Evolutionary conservation across 2,113 vertebrate genomes (phyloP).

Genomic region (Rhineura floridana): DNA sequence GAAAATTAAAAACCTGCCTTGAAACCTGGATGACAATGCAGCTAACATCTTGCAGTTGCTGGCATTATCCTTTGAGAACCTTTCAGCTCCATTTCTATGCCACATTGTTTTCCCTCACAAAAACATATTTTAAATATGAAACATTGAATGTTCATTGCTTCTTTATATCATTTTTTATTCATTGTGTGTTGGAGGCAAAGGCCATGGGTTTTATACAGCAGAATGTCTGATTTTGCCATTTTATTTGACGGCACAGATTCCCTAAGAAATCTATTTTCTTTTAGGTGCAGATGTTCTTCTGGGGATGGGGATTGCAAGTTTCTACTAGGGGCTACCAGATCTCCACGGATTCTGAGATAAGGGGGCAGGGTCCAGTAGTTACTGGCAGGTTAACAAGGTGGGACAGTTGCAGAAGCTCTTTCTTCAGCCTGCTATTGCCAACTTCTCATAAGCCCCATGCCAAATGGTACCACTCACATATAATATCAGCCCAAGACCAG

Average conservation of each 20-base stretch:
- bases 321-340: slow-evolving; percentile 6
- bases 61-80: slow-evolving; percentile 70
- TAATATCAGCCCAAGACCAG: neutral
- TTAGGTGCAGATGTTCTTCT: slow-evolving; percentile 72
- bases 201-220: slow-evolving; percentile 66
- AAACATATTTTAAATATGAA: slow-evolving; percentile 76
- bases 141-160: slow-evolving; percentile 67
- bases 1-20: slow-evolving; percentile 75
- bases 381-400: neutral
- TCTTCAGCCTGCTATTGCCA: neutral
- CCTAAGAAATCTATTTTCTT: slow-evolving; percentile 74
- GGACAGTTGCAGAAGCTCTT: neutral
- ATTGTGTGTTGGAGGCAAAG: slow-evolving; percentile 60
- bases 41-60: slow-evolving; percentile 66
- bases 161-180: slow-evolving; percentile 65
- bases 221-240: slow-evolving; percentile 76
- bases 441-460: neutral
- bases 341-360: neutral
- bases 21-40: slow-evolving; percentile 60
- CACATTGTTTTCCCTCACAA: slow-evolving; percentile 71
- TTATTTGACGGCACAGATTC: slow-evolving; percentile 73
- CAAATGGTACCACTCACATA: neutral
- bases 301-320: slow-evolving; percentile 61
- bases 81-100: slow-evolving; percentile 71
- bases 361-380: neutral